Evolutionary conservation across 2,888 invertebrate genomes (phyloP).

Genomic region (Leucoptera coffeella): DNA sequence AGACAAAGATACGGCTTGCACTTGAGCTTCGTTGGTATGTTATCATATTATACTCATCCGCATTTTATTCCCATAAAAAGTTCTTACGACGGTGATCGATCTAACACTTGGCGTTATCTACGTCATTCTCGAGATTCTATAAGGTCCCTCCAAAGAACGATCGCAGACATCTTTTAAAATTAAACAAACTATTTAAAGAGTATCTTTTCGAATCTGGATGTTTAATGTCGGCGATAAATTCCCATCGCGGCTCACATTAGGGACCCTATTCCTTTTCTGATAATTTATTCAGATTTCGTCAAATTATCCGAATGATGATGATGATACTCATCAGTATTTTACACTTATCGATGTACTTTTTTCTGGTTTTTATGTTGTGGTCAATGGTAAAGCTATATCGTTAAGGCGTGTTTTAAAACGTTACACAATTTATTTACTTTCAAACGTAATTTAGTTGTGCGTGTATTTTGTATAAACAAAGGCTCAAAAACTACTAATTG

Average conservation of each 20-base stretch:
- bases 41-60: no score
- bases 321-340: conserved; percentile 35
- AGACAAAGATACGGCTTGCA: no score
- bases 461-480: no score
- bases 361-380: no score
- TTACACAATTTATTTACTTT: no score
- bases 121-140: conserved; percentile 37
- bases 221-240: conserved; percentile 47
- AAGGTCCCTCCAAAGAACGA: conserved; percentile 18
- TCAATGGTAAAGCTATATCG: no score
- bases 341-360: no score
- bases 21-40: no score
- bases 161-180: conserved; percentile 20
- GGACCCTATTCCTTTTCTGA: conserved; percentile 31
- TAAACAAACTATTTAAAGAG: conserved; percentile 38
- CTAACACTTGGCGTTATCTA: conserved; percentile 21
- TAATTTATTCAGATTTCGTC: conserved; percentile 35
- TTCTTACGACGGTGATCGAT: conserved; percentile 46
- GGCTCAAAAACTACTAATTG: no score
- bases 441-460: no score
- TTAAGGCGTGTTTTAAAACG: no score
- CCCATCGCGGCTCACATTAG: conserved; percentile 25
- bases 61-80: no score
- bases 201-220: conserved; percentile 39
- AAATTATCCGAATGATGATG: conserved; percentile 42